phyloP scores from a whole-genome alignment of 1,140 invertebrate genomes.

The Paralvinella palmiformis region DNA sequence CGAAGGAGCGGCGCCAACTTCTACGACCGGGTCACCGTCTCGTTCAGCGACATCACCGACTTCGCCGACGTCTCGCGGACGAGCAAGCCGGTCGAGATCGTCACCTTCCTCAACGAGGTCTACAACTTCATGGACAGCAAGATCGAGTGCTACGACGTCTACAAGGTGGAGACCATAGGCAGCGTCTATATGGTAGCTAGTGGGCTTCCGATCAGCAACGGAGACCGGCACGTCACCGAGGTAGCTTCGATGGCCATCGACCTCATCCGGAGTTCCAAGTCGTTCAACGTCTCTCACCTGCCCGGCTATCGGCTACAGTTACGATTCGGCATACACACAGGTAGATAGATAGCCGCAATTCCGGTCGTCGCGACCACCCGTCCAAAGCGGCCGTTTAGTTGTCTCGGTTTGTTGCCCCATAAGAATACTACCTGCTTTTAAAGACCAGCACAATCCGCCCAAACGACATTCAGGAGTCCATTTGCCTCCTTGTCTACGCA shows the following conservation, averaged over 20 bases:
- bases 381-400: not conserved
- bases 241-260: conserved; percentile 19
- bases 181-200: conserved; percentile 98
- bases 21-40: conserved; percentile 18
- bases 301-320: conserved; percentile 12
- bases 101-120: conserved; percentile 26
- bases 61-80: conserved; percentile 24
- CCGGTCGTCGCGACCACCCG: not conserved
- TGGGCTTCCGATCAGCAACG: conserved; percentile 63
- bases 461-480: conserved; percentile 85
- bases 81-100: conserved; percentile 25
- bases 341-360: conserved; percentile 2
- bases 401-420: not conserved
- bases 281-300: conserved; percentile 17
- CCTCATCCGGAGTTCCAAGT: conserved; percentile 11
- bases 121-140: conserved; percentile 53
- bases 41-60: conserved; percentile 29
- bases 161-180: conserved; percentile 94
- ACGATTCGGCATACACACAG: conserved; percentile 18
- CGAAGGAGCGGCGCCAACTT: conserved; percentile 9
- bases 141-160: conserved; percentile 87
- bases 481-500: conserved; percentile 65
- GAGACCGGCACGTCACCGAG: conserved; percentile 19
- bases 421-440: conserved; percentile 15
- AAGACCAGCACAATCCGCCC: conserved; percentile 77